These are phyloP conservation scores for Ooceraea biroi DNA, from an alignment of 1,140 invertebrate species.

Conservation along the genomic window DNA sequence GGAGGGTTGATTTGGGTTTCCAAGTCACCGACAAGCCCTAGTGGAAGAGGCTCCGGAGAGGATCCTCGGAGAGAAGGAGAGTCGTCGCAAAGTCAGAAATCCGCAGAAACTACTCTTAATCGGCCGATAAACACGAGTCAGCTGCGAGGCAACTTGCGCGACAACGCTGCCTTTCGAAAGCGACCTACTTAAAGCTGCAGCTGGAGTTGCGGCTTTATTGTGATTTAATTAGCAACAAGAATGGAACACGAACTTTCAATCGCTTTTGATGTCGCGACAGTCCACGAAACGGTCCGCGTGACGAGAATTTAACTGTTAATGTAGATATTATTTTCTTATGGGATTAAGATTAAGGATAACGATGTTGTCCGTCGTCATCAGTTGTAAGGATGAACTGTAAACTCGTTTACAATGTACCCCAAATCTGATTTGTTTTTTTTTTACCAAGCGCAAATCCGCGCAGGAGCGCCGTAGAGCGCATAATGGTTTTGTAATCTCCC, in stretches of 20 bases:
- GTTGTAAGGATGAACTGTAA: no score
- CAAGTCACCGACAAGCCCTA: not conserved
- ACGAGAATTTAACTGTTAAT: no score
- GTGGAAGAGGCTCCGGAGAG: not conserved
- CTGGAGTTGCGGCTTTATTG: not conserved
- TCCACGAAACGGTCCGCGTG: not conserved
- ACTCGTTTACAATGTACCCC: no score
- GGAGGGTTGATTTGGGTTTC: constrained; percentile 27
- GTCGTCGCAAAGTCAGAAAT: constrained; percentile 7
- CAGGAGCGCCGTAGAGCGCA: not conserved
- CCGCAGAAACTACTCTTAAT: constrained; percentile 5
- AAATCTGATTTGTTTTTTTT: no score
- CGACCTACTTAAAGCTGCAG: not conserved
- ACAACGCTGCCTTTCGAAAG: not conserved
- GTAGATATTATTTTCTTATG: no score
- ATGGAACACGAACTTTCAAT: not conserved
- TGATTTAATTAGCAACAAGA: not conserved
- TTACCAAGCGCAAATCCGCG: not conserved
- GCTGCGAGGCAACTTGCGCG: not conserved
- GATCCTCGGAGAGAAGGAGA: not conserved
- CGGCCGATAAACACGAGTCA: constrained; percentile 1
- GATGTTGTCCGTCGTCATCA: no score
- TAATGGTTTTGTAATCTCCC: constrained; percentile 1
- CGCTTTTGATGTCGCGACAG: not conserved
- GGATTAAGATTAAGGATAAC: no score